These are phyloP conservation scores for Tetranychus piercei DNA, from an alignment of 2,888 invertebrate species.

Conservation along the genomic window DNA sequence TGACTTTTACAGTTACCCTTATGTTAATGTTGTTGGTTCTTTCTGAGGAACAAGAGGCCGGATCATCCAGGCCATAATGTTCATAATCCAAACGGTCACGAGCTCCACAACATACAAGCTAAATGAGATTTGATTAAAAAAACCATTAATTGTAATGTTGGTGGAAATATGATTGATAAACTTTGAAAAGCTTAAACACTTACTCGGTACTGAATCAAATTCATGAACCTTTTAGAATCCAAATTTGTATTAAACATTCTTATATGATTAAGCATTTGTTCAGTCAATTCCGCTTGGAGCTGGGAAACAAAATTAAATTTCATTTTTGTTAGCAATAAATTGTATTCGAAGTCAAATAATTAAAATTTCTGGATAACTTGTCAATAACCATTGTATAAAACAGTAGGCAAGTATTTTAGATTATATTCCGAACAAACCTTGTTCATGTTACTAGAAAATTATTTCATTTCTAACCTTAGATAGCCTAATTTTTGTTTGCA, in stretches of 20 bases:
- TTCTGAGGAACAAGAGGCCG: constrained; percentile 35
- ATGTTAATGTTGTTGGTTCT: constrained; percentile 28
- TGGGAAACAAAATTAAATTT: constrained; percentile 11
- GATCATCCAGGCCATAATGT: constrained; percentile 41
- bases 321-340: too few relatives aligned
- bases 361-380: too few relatives aligned
- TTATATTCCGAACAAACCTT: too few relatives aligned
- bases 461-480: too few relatives aligned
- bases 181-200: not conserved
- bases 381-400: too few relatives aligned
- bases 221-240: constrained; percentile 20
- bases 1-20: constrained; percentile 22
- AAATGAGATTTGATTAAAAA: not conserved
- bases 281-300: constrained; percentile 25
- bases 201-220: constrained; percentile 23
- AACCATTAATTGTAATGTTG: not conserved
- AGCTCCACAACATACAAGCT: constrained; percentile 80
- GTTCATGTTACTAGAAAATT: too few relatives aligned
- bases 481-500: too few relatives aligned
- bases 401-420: too few relatives aligned
- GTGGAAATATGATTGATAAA: not conserved
- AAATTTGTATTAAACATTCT: constrained; percentile 18
- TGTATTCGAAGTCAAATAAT: too few relatives aligned
- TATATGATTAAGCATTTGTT: constrained; percentile 25
- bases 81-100: constrained; percentile 61